Percentiles rank a stretch among this genome's conserved stretches.
phyloP scores from a whole-genome alignment of 1,140 invertebrate species.

The Aplysia californica region DNA sequence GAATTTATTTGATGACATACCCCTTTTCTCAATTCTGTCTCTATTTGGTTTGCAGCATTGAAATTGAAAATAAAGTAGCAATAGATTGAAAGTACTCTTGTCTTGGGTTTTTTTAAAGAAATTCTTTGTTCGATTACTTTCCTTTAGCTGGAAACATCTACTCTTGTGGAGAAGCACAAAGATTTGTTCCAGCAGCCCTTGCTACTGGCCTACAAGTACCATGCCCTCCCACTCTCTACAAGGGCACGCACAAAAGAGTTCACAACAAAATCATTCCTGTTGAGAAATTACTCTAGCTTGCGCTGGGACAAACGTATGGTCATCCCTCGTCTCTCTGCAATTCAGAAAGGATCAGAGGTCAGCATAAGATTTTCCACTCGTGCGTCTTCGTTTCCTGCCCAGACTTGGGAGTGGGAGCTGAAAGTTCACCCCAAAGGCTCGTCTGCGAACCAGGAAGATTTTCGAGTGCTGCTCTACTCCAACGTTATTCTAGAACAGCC shows the following conservation, averaged over 20 bases:
- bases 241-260: slow-evolving; percentile 64
- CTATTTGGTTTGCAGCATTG: too few species aligned
- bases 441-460: slow-evolving; percentile 56
- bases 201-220: slow-evolving; percentile 68
- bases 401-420: slow-evolving; percentile 69
- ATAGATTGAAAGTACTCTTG: too few species aligned
- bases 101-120: too few species aligned
- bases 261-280: slow-evolving; percentile 57
- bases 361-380: slow-evolving; percentile 65
- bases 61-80: too few species aligned
- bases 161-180: slow-evolving; percentile 54
- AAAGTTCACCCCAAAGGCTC: slow-evolving; percentile 63
- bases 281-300: slow-evolving; percentile 67
- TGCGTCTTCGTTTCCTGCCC: slow-evolving; percentile 62
- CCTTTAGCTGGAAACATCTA: slow-evolving; percentile 47
- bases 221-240: slow-evolving; percentile 64
- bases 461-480: slow-evolving; percentile 61
- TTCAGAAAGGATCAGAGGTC: slow-evolving; percentile 54
- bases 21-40: too few species aligned
- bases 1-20: too few species aligned
- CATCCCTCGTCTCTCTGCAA: slow-evolving; percentile 51
- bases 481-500: slow-evolving; percentile 67
- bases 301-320: slow-evolving; percentile 69
- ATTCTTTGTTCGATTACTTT: too few species aligned
- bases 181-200: slow-evolving; percentile 63